Conservation (phyloP, 2,888 invertebrate genomes). For the Pterostichus niger region DNA sequence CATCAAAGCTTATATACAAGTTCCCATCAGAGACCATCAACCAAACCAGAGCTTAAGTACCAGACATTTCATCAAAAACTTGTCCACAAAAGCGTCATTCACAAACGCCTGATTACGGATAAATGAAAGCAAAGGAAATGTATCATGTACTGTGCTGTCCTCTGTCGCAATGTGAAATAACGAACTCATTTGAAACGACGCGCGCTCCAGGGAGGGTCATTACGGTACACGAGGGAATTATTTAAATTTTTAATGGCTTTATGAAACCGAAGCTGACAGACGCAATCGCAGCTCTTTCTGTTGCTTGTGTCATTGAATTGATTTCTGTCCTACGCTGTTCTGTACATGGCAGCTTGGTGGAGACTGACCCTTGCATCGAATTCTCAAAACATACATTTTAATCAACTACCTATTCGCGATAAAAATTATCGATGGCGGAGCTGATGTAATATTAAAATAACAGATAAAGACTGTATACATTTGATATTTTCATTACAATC, state of each 20-base stretch:
- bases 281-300: slow-evolving; percentile 25
- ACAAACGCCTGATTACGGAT: slow-evolving; percentile 15
- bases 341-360: slow-evolving; percentile 4
- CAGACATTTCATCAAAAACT: slow-evolving; percentile 26
- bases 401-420: too few relatives aligned
- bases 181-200: slow-evolving; percentile 46
- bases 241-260: slow-evolving; percentile 54
- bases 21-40: slow-evolving; percentile 1
- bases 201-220: slow-evolving; percentile 9
- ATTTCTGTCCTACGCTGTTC: slow-evolving; percentile 3
- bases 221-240: slow-evolving; percentile 10
- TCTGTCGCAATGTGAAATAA: slow-evolving; percentile 20
- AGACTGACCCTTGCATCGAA: background rate
- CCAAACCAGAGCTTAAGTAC: background rate
- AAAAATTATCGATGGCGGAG: too few relatives aligned
- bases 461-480: too few relatives aligned
- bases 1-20: slow-evolving; percentile 30
- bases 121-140: slow-evolving; percentile 38
- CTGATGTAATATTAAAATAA: too few relatives aligned
- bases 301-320: slow-evolving; percentile 23
- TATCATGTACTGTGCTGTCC: background rate
- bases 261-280: slow-evolving; percentile 38
- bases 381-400: background rate
- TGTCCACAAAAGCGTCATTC: slow-evolving; percentile 22
- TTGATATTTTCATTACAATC: too few relatives aligned